A percentile compares a stretch with the other conserved stretches of the same genome.
Evolutionary conservation across 2,113 vertebrate genomes (phyloP).

Genomic region (Hemiscyllium ocellatum): DNA sequence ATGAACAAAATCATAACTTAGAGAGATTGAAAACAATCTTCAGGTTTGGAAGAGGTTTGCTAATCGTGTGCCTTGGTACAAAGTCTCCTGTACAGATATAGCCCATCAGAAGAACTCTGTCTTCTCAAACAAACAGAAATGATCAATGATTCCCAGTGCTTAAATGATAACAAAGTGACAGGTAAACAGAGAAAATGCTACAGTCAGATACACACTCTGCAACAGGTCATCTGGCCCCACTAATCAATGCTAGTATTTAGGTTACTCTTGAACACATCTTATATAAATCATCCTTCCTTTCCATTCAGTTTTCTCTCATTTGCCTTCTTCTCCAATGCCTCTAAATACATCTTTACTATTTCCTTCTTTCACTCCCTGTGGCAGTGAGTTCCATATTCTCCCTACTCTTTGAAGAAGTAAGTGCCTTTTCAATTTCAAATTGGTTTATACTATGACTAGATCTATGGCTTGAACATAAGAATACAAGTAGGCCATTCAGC

Average conservation of each 20-base stretch:
- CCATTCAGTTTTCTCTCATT: too few relatives aligned
- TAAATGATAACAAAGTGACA: background rate
- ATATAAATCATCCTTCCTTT: too few relatives aligned
- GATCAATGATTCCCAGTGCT: background rate
- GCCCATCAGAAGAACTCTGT: background rate
- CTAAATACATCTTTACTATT: too few relatives aligned
- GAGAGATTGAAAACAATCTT: background rate
- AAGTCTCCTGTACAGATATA: background rate
- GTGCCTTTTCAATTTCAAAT: too few relatives aligned
- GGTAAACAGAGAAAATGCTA: background rate
- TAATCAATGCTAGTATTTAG: background rate
- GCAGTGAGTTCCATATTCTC: too few relatives aligned
- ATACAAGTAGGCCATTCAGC: too few relatives aligned
- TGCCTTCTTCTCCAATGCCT: too few relatives aligned
- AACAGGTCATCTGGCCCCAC: background rate
- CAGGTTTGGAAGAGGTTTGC: background rate
- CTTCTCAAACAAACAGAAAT: background rate
- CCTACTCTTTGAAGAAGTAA: too few relatives aligned
- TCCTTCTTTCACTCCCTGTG: too few relatives aligned
- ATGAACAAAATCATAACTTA: background rate
- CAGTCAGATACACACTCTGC: background rate
- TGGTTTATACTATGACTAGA: too few relatives aligned
- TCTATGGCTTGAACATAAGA: too few relatives aligned
- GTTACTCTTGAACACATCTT: background rate
- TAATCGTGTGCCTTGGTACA: background rate